A percentile compares a stretch with the other conserved stretches of the same genome.
phyloP scores from a whole-genome alignment of 2,113 vertebrate species.

The Rhagologus leucostigma region DNA sequence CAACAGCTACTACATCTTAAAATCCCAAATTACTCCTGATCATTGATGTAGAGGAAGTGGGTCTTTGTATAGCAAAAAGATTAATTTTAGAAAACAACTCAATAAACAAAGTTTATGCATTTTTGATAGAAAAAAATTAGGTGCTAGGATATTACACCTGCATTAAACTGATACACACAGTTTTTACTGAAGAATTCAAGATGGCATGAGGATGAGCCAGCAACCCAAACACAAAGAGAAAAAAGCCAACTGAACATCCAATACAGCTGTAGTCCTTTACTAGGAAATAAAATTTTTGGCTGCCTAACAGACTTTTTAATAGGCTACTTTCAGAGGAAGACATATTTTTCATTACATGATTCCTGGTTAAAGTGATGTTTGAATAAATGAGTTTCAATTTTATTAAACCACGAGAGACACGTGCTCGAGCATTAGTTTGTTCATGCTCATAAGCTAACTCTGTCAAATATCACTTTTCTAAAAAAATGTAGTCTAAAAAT shows the following conservation, averaged over 20 bases:
- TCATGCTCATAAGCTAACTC: not conserved
- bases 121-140: slow-evolving; percentile 16
- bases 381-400: slow-evolving; percentile 20
- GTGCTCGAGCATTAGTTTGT: not conserved
- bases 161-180: not conserved
- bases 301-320: not conserved
- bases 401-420: not conserved
- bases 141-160: not conserved
- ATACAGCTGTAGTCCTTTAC: not conserved
- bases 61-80: not conserved
- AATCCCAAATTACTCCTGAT: not conserved
- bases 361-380: not conserved
- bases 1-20: slow-evolving; percentile 1
- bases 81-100: slow-evolving; percentile 39
- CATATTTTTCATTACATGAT: not conserved
- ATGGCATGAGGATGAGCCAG: not conserved
- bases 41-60: not conserved
- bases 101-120: slow-evolving; percentile 4
- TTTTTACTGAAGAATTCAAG: not conserved
- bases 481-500: not conserved
- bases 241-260: not conserved
- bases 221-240: not conserved
- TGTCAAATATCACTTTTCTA: not conserved
- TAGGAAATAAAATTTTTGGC: not conserved
- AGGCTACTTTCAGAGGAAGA: not conserved